Evolutionary conservation across 2,797 vertebrate genomes (phyloP).

Genomic region (Ceryle rudis): DNA sequence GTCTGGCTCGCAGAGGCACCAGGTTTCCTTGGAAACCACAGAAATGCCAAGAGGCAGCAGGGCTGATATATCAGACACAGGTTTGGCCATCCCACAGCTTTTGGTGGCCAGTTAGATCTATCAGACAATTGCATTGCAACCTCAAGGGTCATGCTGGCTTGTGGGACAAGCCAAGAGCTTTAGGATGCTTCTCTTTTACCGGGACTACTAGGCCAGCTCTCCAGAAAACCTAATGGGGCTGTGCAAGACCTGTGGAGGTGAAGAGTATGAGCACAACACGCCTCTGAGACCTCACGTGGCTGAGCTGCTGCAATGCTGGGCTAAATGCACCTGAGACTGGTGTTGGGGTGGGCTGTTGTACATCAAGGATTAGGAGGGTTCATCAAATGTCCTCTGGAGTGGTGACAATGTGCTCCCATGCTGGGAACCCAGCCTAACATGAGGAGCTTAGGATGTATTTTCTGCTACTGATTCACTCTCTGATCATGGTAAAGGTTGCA

Average conservation of each 20-base stretch:
- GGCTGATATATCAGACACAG: neutral
- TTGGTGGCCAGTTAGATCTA: neutral
- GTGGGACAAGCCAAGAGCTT: neutral
- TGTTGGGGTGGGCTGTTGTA: neutral
- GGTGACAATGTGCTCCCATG: neutral
- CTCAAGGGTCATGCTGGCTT: neutral
- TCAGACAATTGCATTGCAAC: too few species aligned
- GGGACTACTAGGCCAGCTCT: neutral
- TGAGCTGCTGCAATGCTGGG: neutral
- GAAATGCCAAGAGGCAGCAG: neutral
- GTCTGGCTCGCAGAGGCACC: neutral
- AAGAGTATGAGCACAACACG: neutral
- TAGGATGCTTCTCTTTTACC: neutral
- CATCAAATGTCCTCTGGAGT: neutral
- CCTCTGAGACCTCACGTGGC: neutral
- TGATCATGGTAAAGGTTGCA: neutral
- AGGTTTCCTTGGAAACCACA: slow-evolving; percentile 48
- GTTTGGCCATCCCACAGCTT: neutral
- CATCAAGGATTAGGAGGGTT: neutral
- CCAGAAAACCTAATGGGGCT: neutral
- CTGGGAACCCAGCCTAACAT: neutral
- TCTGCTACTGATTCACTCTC: neutral
- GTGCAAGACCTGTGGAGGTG: neutral
- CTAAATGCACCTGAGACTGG: neutral
- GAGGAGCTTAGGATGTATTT: neutral